Conservation (phyloP, 2,797 vertebrate species). For the Pangasius larnaudii region DNA sequence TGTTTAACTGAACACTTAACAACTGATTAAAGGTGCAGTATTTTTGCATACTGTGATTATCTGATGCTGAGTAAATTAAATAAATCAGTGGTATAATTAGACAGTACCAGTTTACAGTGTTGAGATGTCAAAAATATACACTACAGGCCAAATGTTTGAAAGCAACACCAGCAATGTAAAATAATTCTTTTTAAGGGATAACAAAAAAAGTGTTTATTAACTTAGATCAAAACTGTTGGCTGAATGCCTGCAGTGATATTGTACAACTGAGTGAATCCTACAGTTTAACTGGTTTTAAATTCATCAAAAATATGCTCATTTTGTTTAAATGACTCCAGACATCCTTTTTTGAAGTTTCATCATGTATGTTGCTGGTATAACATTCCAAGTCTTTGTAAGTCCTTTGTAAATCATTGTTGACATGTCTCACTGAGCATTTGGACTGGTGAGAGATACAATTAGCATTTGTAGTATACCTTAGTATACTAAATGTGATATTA, state of each 20-base stretch:
- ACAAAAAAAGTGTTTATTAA: neutral
- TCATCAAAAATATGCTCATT: too few species aligned
- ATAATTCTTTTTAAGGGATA: neutral
- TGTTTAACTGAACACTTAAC: neutral
- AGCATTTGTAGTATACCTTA: neutral
- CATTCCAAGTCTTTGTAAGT: slow-evolving; percentile 12
- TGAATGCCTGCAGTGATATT: neutral
- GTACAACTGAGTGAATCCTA: neutral
- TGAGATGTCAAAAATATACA: slow-evolving; percentile 22
- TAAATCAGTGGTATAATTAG: neutral
- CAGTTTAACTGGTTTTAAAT: neutral
- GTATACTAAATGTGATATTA: neutral
- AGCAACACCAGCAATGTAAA: slow-evolving; percentile 8
- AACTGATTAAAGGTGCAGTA: slow-evolving; percentile 18
- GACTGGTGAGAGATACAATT: neutral
- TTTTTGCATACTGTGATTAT: slow-evolving; percentile 16
- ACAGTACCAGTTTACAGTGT: neutral
- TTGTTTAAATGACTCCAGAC: neutral
- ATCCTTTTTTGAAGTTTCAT: neutral
- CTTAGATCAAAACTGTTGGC: neutral
- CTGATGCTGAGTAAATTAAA: slow-evolving; percentile 2
- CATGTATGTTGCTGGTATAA: neutral
- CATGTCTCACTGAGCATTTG: neutral
- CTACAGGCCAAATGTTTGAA: slow-evolving; percentile 25
- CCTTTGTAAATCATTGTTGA: neutral